Evolutionary conservation across 1,140 invertebrate genomes (phyloP).

Genomic region (Psilanteris sp.): DNA sequence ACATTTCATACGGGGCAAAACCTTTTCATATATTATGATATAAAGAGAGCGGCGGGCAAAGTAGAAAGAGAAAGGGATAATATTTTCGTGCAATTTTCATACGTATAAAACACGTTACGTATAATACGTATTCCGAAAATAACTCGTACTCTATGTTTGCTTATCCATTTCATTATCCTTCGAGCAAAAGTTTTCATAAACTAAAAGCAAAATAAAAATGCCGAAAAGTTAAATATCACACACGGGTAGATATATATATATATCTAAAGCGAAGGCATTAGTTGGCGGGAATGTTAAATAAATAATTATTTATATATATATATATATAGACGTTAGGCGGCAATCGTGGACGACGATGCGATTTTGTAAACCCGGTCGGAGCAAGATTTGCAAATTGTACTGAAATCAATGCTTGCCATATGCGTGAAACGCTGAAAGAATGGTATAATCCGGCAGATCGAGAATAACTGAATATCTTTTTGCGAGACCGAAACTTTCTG

Average conservation of each 20-base stretch:
- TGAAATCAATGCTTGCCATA: conserved; percentile 22
- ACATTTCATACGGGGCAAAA: conserved; percentile 42
- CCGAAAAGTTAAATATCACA: too few relatives aligned
- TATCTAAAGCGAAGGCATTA: too few relatives aligned
- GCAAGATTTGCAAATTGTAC: too few relatives aligned
- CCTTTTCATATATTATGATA: conserved; percentile 55
- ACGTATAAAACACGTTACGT: conserved; percentile 20
- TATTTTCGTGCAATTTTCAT: conserved; percentile 34
- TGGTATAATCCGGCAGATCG: conserved; percentile 24
- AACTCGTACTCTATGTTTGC: conserved; percentile 19
- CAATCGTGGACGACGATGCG: too few relatives aligned
- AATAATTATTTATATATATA: too few relatives aligned
- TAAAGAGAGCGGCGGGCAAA: conserved; percentile 4
- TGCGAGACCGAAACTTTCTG: conserved; percentile 37
- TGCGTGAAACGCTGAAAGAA: conserved; percentile 38
- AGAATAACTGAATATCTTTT: conserved; percentile 54
- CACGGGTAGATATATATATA: too few relatives aligned
- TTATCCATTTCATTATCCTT: conserved; percentile 39
- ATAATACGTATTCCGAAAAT: conserved; percentile 34
- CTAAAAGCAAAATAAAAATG: conserved; percentile 30
- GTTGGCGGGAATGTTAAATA: too few relatives aligned
- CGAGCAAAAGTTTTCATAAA: conserved; percentile 38
- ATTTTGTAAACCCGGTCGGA: too few relatives aligned
- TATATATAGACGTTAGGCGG: too few relatives aligned
- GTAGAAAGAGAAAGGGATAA: neutral